Evolutionary conservation across 1,140 invertebrate genomes (phyloP).

Genomic region (Aphis gossypii): DNA sequence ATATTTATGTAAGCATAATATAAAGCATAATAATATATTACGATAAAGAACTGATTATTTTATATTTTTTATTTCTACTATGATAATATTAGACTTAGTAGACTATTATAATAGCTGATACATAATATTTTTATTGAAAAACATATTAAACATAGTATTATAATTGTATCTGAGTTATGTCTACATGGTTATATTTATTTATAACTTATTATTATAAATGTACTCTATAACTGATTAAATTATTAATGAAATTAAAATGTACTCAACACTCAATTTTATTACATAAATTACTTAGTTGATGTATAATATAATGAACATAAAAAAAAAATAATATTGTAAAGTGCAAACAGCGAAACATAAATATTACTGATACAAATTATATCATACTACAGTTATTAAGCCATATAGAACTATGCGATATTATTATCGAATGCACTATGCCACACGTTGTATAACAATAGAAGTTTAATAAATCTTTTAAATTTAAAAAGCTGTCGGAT

Average conservation of each 20-base stretch:
- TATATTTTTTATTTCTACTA: neutral
- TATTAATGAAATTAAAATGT: neutral
- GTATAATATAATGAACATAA: neutral
- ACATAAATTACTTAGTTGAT: neutral
- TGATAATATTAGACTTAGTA: neutral
- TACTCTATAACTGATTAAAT: neutral
- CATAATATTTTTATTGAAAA: neutral
- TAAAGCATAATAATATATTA: neutral
- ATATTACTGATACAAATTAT: neutral
- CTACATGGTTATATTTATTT: neutral
- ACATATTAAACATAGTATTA: neutral
- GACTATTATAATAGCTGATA: neutral
- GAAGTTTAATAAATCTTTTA: neutral
- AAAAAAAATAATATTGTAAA: neutral
- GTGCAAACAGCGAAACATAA: neutral
- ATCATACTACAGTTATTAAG: neutral
- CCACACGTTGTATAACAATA: slow-evolving; percentile 4
- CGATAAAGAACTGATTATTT: neutral
- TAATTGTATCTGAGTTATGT: neutral
- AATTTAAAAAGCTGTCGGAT: neutral
- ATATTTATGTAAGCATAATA: neutral
- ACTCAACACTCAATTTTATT: neutral
- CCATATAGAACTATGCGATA: neutral
- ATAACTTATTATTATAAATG: too few relatives aligned
- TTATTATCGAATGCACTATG: neutral